phyloP scores from a whole-genome alignment of 1,140 invertebrate species.

The Lordiphosa collinella region DNA sequence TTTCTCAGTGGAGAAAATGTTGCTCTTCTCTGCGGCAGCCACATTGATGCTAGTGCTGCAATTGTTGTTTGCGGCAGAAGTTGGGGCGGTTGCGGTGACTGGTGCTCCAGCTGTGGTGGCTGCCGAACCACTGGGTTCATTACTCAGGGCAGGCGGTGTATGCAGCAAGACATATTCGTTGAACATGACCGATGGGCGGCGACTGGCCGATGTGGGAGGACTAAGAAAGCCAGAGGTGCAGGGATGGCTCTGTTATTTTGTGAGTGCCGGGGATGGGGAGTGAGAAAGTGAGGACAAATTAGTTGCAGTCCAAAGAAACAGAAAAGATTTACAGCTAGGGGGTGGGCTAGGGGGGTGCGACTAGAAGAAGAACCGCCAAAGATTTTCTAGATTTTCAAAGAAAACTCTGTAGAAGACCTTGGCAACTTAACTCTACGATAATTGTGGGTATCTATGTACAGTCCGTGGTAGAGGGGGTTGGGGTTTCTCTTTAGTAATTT shows the following conservation, averaged over 20 bases:
- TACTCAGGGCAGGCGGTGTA: slow-evolving; percentile 81
- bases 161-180: slow-evolving; percentile 90
- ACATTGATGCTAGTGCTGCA: slow-evolving; percentile 42
- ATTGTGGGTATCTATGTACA: no score
- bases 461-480: no score
- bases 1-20: slow-evolving; percentile 90
- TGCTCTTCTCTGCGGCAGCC: neutral
- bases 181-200: slow-evolving; percentile 92
- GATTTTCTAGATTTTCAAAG: no score
- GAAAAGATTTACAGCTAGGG: no score
- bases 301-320: no score
- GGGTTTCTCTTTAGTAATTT: no score
- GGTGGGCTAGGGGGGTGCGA: no score
- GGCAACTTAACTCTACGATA: no score
- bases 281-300: no score
- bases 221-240: slow-evolving; percentile 78
- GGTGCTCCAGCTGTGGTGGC: slow-evolving; percentile 23
- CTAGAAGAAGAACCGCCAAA: no score
- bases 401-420: neutral
- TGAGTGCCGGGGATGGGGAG: no score
- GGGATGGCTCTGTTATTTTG: slow-evolving; percentile 57
- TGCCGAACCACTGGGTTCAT: slow-evolving; percentile 22
- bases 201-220: slow-evolving; percentile 84
- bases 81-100: slow-evolving; percentile 13
- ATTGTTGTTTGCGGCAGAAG: slow-evolving; percentile 8